Percentiles rank a stretch among this genome's conserved stretches.
Conservation (phyloP, 1,140 invertebrate genomes). For the Procambarus virginalis region DNA sequence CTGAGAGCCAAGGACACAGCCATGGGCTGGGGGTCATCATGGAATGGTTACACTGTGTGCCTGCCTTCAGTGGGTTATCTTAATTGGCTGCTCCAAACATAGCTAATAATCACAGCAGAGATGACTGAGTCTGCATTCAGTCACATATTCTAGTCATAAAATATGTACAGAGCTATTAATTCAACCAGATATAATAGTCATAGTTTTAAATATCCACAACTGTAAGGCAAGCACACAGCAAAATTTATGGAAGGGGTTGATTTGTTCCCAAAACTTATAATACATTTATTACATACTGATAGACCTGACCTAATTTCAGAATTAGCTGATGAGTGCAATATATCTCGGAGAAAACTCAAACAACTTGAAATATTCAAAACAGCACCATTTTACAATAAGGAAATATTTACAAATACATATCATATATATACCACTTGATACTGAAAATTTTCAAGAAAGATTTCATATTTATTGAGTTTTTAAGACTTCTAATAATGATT, state of each 20-base stretch:
- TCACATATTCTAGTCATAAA: constrained; percentile 27
- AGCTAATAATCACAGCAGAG: constrained; percentile 36
- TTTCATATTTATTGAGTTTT: constrained; percentile 29
- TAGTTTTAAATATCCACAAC: constrained; percentile 10
- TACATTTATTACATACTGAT: constrained; percentile 45
- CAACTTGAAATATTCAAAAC: constrained; percentile 46
- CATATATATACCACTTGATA: constrained; percentile 47
- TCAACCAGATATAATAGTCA: constrained; percentile 3
- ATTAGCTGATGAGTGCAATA: constrained; percentile 33
- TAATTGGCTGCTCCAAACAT: constrained; percentile 33
- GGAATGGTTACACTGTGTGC: constrained; percentile 62
- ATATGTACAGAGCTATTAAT: constrained; percentile 34
- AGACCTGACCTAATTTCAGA: constrained; percentile 40
- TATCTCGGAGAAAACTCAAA: constrained; percentile 49
- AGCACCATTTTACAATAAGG: constrained; percentile 60
- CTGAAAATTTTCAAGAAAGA: constrained; percentile 28
- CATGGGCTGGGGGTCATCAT: constrained; percentile 50
- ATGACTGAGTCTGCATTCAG: constrained; percentile 25
- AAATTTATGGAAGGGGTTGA: constrained; percentile 61
- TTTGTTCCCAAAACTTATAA: constrained; percentile 59
- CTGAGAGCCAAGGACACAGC: constrained; percentile 42
- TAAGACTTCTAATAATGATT: constrained; percentile 46
- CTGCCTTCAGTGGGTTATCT: constrained; percentile 50
- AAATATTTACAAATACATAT: constrained; percentile 57
- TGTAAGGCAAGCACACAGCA: constrained; percentile 59